Percentiles rank a stretch among this genome's conserved stretches.
These are phyloP conservation scores for Trematomus bernacchii DNA, from an alignment of 2,797 vertebrate genomes.

Conservation along the genomic window DNA sequence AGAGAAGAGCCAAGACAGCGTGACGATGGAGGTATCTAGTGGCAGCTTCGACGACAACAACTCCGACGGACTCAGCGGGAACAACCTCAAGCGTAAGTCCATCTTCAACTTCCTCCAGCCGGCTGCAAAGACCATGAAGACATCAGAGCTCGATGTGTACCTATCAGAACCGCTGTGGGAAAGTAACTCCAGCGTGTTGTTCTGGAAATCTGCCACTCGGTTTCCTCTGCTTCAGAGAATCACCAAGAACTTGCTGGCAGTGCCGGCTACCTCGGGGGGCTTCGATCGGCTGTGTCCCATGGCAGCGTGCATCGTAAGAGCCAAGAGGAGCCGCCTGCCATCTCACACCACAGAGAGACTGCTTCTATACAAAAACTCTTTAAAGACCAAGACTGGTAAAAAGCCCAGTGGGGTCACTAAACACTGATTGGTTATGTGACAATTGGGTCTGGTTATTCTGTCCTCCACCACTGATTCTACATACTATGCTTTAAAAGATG, in stretches of 20 bases:
- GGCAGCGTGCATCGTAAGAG: constrained; percentile 78
- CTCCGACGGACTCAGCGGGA: background rate
- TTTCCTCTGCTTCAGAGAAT: constrained; percentile 77
- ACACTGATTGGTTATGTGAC: constrained; percentile 21
- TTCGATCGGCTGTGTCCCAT: constrained; percentile 83
- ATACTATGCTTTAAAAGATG: background rate
- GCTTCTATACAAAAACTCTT: constrained; percentile 81
- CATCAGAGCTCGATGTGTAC: constrained; percentile 77
- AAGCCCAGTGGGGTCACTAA: constrained; percentile 42
- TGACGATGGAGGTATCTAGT: background rate
- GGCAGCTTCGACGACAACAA: constrained; percentile 42
- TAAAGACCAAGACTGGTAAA: constrained; percentile 53
- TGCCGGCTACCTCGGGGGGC: constrained; percentile 82
- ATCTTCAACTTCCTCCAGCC: constrained; percentile 67
- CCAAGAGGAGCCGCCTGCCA: constrained; percentile 79
- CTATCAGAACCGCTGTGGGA: constrained; percentile 75
- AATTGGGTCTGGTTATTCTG: background rate
- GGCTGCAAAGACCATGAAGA: constrained; percentile 64
- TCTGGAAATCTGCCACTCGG: constrained; percentile 77
- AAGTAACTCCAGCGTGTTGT: constrained; percentile 62
- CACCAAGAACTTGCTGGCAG: constrained; percentile 78
- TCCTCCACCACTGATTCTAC: background rate
- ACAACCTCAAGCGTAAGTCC: constrained; percentile 75
- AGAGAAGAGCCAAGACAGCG: constrained; percentile 25
- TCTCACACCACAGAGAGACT: constrained; percentile 85